Evolutionary conservation across 30 jellyfish, hydroid and myxozoan genomes (phyloP).

Genomic region (Mastigias papua): DNA sequence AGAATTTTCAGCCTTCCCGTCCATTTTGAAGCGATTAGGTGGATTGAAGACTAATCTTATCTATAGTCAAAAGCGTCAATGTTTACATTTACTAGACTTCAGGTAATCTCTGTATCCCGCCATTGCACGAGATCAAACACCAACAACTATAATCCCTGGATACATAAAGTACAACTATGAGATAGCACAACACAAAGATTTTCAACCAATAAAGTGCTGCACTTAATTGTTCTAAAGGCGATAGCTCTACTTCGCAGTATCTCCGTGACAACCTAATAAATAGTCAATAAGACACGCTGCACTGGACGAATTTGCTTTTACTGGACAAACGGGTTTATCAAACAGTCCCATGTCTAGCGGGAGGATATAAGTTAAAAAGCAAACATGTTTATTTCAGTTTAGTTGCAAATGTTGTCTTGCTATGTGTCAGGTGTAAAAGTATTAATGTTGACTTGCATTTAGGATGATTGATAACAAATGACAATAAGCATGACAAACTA

Average conservation of each 20-base stretch:
- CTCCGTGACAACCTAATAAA: conserved; percentile 20
- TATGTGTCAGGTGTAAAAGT: no score
- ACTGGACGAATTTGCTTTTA: no score
- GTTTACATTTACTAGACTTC: conserved; percentile 34
- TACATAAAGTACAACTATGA: conserved; percentile 12
- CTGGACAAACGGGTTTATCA: no score
- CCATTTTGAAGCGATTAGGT: conserved; percentile 28
- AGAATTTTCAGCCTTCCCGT: conserved; percentile 54
- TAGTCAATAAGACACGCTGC: not conserved
- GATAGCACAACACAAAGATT: conserved; percentile 1
- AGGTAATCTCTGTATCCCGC: conserved; percentile 5
- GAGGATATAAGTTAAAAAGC: no score
- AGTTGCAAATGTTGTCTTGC: no score
- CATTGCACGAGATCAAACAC: conserved; percentile 46
- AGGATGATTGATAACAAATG: no score
- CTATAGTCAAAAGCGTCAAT: not conserved
- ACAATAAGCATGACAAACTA: no score
- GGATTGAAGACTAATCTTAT: not conserved
- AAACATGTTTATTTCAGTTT: no score
- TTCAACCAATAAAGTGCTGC: not conserved
- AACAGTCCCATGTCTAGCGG: no score
- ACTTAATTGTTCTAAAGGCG: not conserved
- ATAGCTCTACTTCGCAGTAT: not conserved
- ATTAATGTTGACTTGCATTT: no score
- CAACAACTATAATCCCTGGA: conserved; percentile 38